These are phyloP conservation scores for Apistogramma diplotaenia DNA, from an alignment of 2,113 vertebrate genomes.

Conservation along the genomic window DNA sequence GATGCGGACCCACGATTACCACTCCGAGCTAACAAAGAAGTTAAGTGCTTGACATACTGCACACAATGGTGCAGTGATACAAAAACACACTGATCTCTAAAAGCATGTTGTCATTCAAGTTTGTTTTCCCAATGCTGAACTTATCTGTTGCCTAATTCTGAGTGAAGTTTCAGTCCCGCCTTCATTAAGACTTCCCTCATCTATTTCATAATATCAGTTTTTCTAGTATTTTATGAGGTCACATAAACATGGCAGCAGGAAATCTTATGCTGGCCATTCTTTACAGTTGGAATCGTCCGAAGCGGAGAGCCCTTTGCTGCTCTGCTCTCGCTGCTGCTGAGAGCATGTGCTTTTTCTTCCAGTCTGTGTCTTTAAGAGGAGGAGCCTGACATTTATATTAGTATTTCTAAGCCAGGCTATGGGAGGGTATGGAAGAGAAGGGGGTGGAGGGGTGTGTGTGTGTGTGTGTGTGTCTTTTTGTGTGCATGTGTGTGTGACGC, in stretches of 20 bases:
- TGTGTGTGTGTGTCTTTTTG: not conserved
- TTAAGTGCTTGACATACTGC: not conserved
- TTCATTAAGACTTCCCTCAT: not conserved
- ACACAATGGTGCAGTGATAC: not conserved
- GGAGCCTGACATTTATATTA: constrained; percentile 65
- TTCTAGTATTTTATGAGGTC: not conserved
- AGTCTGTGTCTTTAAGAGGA: constrained; percentile 79
- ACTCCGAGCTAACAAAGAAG: not conserved
- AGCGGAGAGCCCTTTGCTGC: constrained; percentile 3
- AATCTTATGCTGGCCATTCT: not conserved
- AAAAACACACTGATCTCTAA: not conserved
- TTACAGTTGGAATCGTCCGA: constrained; percentile 16
- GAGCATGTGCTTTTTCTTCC: not conserved
- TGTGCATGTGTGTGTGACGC: constrained; percentile 37
- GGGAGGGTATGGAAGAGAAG: constrained; percentile 51
- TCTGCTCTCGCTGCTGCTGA: constrained; percentile 13
- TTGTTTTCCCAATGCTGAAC: not conserved
- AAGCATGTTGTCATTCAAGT: not conserved
- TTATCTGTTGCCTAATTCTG: not conserved
- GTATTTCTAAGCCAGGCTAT: constrained; percentile 60
- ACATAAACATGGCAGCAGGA: not conserved
- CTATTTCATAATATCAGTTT: not conserved
- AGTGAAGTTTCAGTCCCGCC: not conserved
- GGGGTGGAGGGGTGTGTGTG: not conserved
- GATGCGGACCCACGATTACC: not conserved